Conservation (phyloP, 2,113 vertebrate genomes). For the Urocolius indicus region DNA sequence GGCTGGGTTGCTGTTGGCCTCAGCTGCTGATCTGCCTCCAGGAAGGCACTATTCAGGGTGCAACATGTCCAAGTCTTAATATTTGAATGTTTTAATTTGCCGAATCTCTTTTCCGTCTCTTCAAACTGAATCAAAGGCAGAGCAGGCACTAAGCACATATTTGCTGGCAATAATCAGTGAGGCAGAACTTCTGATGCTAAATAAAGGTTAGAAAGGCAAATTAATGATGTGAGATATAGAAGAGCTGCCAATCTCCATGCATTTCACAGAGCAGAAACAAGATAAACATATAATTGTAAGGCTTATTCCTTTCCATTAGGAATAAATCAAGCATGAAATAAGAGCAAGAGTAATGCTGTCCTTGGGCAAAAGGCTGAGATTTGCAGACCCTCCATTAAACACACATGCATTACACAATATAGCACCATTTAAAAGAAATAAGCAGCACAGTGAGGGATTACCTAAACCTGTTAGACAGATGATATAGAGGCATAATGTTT, state of each 20-base stretch:
- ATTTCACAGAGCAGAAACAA: conserved; percentile 6
- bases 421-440: conserved; percentile 42
- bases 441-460: conserved; percentile 43
- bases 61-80: background rate
- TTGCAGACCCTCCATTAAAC: background rate
- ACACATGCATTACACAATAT: background rate
- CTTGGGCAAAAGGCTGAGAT: conserved; percentile 10
- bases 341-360: conserved; percentile 35
- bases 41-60: background rate
- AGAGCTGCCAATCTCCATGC: background rate
- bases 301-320: conserved; percentile 55
- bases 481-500: background rate
- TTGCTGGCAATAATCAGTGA: background rate
- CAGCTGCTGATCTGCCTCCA: background rate
- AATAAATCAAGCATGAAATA: conserved; percentile 53
- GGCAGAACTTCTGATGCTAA: background rate
- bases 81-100: background rate
- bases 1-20: accelerated
- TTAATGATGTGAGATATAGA: conserved; percentile 24
- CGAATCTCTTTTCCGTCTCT: background rate
- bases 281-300: conserved; percentile 15
- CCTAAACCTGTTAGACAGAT: conserved; percentile 34
- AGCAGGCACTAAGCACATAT: background rate
- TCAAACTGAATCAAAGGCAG: background rate
- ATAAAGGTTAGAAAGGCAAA: conserved; percentile 15